A percentile compares a stretch with the other conserved stretches of the same genome.
These are phyloP conservation scores for Arvicanthis niloticus DNA, from an alignment of 2,113 vertebrate genomes.

Conservation along the genomic window DNA sequence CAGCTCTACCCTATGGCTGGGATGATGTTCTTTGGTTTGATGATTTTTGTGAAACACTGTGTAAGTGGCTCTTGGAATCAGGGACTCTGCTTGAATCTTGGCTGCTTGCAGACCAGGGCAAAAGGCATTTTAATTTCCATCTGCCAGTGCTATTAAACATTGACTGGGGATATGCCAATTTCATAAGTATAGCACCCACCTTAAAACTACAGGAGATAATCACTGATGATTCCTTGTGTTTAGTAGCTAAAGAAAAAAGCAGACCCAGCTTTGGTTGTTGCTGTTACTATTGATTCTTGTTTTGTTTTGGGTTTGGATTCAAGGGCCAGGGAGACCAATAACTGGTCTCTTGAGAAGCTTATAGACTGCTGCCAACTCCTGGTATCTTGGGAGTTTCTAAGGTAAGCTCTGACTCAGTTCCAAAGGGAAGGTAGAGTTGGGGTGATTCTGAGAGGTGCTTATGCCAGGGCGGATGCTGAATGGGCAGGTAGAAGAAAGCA, in stretches of 20 bases:
- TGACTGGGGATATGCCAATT: slow-evolving; percentile 22
- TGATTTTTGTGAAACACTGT: slow-evolving; percentile 23
- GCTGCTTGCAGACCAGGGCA: slow-evolving; percentile 1
- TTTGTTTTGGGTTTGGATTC: slow-evolving; percentile 2
- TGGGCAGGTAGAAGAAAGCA: background rate
- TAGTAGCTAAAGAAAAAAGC: background rate
- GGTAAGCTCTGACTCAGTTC: background rate
- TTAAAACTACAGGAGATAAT: slow-evolving; percentile 11
- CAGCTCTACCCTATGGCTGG: background rate
- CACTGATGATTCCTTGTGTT: background rate
- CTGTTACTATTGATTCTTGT: background rate
- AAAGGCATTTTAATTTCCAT: slow-evolving; percentile 46
- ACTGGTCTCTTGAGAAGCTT: background rate
- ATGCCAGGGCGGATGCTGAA: background rate
- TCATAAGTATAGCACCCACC: background rate
- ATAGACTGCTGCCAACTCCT: rapidly evolving
- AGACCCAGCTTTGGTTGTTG: background rate
- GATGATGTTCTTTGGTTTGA: slow-evolving; percentile 6
- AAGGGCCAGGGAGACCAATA: background rate
- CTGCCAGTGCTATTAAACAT: slow-evolving; percentile 16
- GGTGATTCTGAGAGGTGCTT: background rate
- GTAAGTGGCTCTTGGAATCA: slow-evolving; percentile 22
- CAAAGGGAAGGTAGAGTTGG: background rate
- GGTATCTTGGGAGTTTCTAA: background rate
- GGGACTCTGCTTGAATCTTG: slow-evolving; percentile 38